A percentile compares a stretch with the other conserved stretches of the same genome.
Conservation (phyloP, 2,888 invertebrate species). For the Apotomis capreana region DNA sequence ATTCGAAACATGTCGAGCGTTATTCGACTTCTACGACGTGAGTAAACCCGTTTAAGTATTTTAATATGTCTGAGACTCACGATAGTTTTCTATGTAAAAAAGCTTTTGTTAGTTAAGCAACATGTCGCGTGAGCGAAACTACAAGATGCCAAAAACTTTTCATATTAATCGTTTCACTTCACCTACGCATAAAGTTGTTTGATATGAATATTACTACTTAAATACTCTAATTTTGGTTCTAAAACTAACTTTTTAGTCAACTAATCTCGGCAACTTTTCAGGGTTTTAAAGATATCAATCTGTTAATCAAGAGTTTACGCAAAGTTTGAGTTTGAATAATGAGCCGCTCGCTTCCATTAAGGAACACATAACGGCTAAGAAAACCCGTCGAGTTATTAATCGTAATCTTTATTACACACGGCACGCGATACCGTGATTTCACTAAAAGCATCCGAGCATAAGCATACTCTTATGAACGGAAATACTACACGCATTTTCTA, state of each 20-base stretch:
- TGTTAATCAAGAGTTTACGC: conserved; percentile 32
- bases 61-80: no score
- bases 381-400: conserved; percentile 47
- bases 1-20: no score
- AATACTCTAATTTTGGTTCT: neutral
- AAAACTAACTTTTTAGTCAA: neutral
- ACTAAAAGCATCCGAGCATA: conserved; percentile 71
- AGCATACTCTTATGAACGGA: conserved; percentile 55
- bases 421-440: conserved; percentile 76
- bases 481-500: conserved; percentile 59
- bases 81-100: no score
- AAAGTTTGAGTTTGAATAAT: conserved; percentile 49
- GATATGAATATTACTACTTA: no score
- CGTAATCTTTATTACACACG: conserved; percentile 62
- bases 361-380: conserved; percentile 61
- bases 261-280: neutral
- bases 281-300: conserved; percentile 23
- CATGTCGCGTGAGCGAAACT: no score
- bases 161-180: no score
- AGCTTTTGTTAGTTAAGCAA: no score
- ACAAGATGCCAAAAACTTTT: no score
- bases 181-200: no score
- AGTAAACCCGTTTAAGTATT: no score
- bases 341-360: conserved; percentile 60
- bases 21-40: no score